Conservation (phyloP, 2,888 invertebrate species). For the Synanthedon tipuliformis region DNA sequence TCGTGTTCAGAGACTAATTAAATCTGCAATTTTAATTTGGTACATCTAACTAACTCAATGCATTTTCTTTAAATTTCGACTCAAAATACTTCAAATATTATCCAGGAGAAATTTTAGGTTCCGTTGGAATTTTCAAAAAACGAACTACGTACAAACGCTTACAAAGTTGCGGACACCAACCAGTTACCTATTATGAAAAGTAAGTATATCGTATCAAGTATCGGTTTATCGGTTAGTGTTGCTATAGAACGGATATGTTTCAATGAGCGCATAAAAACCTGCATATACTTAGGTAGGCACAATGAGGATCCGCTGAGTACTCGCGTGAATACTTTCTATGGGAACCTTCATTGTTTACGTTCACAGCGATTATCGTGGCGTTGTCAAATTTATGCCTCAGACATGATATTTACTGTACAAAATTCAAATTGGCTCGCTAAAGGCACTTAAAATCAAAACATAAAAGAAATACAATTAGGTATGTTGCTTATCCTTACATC, state of each 20-base stretch:
- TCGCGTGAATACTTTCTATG: conserved; percentile 50
- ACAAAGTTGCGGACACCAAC: no score
- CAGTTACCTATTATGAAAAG: no score
- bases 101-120: no score
- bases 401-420: no score
- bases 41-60: neutral
- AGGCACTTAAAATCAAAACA: no score
- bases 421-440: no score
- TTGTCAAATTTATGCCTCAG: neutral
- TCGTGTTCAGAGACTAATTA: neutral
- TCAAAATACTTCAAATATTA: neutral
- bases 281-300: neutral
- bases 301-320: conserved; percentile 6
- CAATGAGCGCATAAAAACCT: neutral
- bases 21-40: neutral
- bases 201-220: neutral
- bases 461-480: no score
- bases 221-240: neutral
- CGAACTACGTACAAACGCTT: no score
- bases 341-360: conserved; percentile 38
- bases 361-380: neutral
- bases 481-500: no score
- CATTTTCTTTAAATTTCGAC: neutral
- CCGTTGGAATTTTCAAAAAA: no score
- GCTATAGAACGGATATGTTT: neutral